These are phyloP conservation scores for Dolichopus griseipennis DNA, from an alignment of 2,888 invertebrate species.

Conservation along the genomic window DNA sequence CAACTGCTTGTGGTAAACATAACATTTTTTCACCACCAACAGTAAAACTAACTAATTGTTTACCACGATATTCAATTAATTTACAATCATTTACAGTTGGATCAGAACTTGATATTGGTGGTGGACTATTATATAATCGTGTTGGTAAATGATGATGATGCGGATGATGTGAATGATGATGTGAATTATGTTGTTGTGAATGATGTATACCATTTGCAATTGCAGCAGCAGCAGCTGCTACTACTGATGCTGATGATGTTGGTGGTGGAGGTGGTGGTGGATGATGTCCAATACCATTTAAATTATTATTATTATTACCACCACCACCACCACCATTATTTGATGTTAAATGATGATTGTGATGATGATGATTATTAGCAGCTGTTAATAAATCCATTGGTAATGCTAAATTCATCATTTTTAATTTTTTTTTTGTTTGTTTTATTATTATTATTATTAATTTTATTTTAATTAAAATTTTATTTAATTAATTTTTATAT, in stretches of 20 bases:
- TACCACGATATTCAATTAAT: constrained; percentile 91
- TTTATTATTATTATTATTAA: no score
- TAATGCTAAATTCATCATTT: constrained; percentile 65
- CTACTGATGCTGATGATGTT: neutral
- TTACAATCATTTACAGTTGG: constrained; percentile 95
- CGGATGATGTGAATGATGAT: constrained; percentile 30
- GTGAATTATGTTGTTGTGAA: constrained; percentile 56
- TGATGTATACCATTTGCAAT: constrained; percentile 48
- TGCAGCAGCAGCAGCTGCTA: neutral
- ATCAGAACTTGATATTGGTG: constrained; percentile 85
- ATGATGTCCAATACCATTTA: neutral
- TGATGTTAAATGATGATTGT: neutral
- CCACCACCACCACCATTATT: neutral
- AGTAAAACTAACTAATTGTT: constrained; percentile 96
- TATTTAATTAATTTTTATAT: no score
- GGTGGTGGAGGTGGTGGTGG: constrained; percentile 25
- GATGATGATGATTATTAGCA: constrained; percentile 55
- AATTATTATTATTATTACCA: neutral
- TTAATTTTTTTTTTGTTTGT: neutral
- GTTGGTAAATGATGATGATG: constrained; percentile 48
- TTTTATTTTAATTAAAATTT: no score
- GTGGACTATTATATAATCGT: constrained; percentile 80
- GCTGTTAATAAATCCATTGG: constrained; percentile 78
- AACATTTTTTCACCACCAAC: constrained; percentile 94
- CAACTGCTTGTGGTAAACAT: constrained; percentile 97